Evolutionary conservation across 2,797 vertebrate genomes (phyloP).

Genomic region (Triplophysa bombifrons): DNA sequence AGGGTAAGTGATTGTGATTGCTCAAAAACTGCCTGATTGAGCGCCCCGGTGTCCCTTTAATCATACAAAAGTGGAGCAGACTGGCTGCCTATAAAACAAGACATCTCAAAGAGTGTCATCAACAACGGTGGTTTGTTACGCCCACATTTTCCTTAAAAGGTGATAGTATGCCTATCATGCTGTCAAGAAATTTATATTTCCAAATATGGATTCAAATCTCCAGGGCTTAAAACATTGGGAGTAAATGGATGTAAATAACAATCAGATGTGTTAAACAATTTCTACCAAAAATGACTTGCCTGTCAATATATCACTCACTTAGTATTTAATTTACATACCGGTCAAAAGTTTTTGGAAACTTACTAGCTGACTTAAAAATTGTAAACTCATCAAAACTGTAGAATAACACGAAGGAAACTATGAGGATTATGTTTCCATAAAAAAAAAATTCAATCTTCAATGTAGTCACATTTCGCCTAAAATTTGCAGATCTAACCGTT

Average conservation of each 20-base stretch:
- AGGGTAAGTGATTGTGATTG: slow-evolving; percentile 45
- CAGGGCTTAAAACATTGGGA: background rate
- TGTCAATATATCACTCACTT: slow-evolving; percentile 28
- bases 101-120: slow-evolving; percentile 1
- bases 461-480: too few species aligned
- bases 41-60: slow-evolving; percentile 56
- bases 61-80: slow-evolving; percentile 38
- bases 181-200: background rate
- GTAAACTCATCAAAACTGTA: too few species aligned
- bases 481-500: too few species aligned
- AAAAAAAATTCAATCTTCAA: too few species aligned
- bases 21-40: slow-evolving; percentile 41
- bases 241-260: background rate
- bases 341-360: background rate
- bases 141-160: background rate
- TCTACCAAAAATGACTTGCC: slow-evolving; percentile 23
- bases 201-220: background rate
- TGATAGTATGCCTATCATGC: background rate
- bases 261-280: slow-evolving; percentile 31
- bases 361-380: too few species aligned
- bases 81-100: slow-evolving; percentile 27
- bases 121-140: background rate
- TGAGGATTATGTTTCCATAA: too few species aligned
- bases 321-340: slow-evolving; percentile 11
- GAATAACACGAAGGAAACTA: too few species aligned